Percentiles rank a stretch among this genome's conserved stretches.
Conservation (phyloP, 2,888 invertebrate species). For the Crossocerus cetratus region DNA sequence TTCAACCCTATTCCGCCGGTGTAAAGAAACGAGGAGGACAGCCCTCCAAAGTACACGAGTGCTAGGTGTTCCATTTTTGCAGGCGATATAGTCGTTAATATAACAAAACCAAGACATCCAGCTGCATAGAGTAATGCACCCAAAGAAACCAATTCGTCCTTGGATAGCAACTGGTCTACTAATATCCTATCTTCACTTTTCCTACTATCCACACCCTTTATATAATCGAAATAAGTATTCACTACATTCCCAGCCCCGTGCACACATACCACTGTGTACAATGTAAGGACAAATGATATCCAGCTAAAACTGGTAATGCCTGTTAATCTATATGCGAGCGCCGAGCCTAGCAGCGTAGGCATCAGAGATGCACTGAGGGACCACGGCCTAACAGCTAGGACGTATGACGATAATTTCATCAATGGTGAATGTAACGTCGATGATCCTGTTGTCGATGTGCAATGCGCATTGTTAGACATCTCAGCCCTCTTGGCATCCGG, state of each 20-base stretch:
- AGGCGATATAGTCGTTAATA: constrained; percentile 88
- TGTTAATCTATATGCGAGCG: constrained; percentile 90
- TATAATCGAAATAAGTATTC: constrained; percentile 97
- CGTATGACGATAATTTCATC: constrained; percentile 93
- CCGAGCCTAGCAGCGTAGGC: constrained; percentile 93
- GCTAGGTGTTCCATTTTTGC: constrained; percentile 97
- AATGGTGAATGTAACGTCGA: constrained; percentile 78
- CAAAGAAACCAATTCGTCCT: constrained; percentile 89
- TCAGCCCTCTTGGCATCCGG: constrained; percentile 42
- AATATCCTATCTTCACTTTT: constrained; percentile 96
- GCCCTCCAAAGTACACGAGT: constrained; percentile 94
- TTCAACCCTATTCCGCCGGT: constrained; percentile 97
- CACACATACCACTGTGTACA: constrained; percentile 92
- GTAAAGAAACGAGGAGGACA: constrained; percentile 97
- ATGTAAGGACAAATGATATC: constrained; percentile 87
- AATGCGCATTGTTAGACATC: constrained; percentile 45
- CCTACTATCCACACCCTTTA: constrained; percentile 94
- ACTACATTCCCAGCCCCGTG: constrained; percentile 98
- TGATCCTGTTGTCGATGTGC: constrained; percentile 42
- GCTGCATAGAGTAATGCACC: constrained; percentile 92
- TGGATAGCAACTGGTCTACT: constrained; percentile 93
- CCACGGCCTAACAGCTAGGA: constrained; percentile 95
- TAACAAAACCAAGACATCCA: constrained; percentile 90
- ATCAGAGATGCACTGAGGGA: constrained; percentile 94
- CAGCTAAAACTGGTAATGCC: constrained; percentile 88